Base-by-base conservation (phyloP, 2,888 invertebrate genomes). In the Allolobophora icterica region DNA sequence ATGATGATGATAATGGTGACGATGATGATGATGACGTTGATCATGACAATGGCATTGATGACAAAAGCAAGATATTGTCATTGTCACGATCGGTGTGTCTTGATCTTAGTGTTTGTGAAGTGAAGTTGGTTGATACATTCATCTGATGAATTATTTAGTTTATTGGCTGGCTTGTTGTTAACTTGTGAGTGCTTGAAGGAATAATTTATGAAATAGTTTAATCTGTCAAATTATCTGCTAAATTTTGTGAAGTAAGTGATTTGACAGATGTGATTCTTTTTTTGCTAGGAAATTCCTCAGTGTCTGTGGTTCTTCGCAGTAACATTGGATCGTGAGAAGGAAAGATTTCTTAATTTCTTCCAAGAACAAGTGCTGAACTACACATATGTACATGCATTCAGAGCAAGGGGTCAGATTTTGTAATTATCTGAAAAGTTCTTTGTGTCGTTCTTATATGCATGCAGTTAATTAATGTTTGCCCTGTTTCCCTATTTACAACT, bases 271-370 rank as follows among this genome's bases (percentile, higher is more conserved):
- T 89, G 34, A 40, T 89, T n/a, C 45, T 34, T 21, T 91, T 91
- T n/a, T 91, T 93, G 93, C n/a, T 93, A 95, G 95, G 94, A 94
- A 90, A 95, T 95, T 90, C 95, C 95, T 11, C 94, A 94, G 91
- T 94, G 93, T 90, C 92, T 95, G 89, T 95, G 95, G 95, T 95
- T 94, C 91, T 92, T 95, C 58, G 94, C 95, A 24, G 94, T 95
- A 4, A 94, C 95, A 13, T 92, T 95, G 19, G 94, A 94, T 92
- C 94, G 94, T 90, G 93, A 95, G 34, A 95, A 94, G 90, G 93
- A 94, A 83, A 93, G 94, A 87, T 93, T 95, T 90, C 93, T 95
- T 19, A 93, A 94, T 30, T 94, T 95, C 89, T 93, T 95, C 30
- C 92, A 92, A 87, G 93, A 94, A 90, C 94, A 95, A 92, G 92